phyloP scores from a whole-genome alignment of 2,797 vertebrate species.

The Kryptopterus vitreolus region DNA sequence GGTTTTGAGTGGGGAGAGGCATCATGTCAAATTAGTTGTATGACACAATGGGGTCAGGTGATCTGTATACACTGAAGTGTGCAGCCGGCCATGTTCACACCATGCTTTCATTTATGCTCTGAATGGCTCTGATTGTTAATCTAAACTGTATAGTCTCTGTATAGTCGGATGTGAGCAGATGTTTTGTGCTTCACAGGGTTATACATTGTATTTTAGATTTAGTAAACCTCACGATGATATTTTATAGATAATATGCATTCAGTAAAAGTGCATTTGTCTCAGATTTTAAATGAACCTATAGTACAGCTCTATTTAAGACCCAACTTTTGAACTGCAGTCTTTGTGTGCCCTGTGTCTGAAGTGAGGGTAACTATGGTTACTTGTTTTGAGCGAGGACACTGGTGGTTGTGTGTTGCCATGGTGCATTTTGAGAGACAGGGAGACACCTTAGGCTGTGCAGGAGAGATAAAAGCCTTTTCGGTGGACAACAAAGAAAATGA shows the following conservation, averaged over 20 bases:
- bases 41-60: conserved; percentile 47
- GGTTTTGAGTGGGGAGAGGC: background rate
- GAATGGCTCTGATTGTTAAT: conserved; percentile 20
- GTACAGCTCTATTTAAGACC: conserved; percentile 1
- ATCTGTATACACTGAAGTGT: conserved; percentile 23
- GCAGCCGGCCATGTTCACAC: conserved; percentile 18
- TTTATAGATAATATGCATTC: no score
- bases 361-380: conserved; percentile 60
- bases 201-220: no score
- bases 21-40: conserved; percentile 50
- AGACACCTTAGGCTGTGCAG: conserved; percentile 61
- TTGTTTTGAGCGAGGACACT: conserved; percentile 10
- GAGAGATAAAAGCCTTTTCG: conserved; percentile 26
- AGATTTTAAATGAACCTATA: conserved; percentile 1
- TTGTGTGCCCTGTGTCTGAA: conserved; percentile 29
- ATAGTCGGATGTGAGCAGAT: background rate
- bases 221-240: no score
- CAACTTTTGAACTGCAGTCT: conserved; percentile 42
- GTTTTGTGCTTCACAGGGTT: no score
- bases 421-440: conserved; percentile 52
- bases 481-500: background rate
- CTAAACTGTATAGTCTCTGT: conserved; percentile 20
- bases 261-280: no score
- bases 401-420: conserved; percentile 59
- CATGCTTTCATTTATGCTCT: conserved; percentile 15